These are phyloP conservation scores for Sesia apiformis DNA, from an alignment of 2,888 invertebrate species.

Conservation along the genomic window DNA sequence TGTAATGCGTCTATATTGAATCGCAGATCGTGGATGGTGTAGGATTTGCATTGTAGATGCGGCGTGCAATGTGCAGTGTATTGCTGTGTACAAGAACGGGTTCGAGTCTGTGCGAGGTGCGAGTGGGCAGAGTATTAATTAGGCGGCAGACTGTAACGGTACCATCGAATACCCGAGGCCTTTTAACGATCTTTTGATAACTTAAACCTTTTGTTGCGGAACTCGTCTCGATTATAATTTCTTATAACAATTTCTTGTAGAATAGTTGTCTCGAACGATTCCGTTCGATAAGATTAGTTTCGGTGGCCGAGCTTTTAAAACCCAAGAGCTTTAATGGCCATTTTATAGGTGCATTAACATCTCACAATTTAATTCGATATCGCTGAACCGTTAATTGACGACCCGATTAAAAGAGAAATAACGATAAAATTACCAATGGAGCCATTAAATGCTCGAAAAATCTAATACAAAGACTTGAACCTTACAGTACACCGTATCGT, in stretches of 20 bases:
- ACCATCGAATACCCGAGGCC: slow-evolving; percentile 23
- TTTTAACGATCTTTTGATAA: slow-evolving; percentile 56
- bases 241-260: slow-evolving; percentile 19
- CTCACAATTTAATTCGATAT: background rate
- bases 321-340: background rate
- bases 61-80: slow-evolving; percentile 44
- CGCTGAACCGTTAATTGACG: background rate
- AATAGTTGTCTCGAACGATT: slow-evolving; percentile 23
- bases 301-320: slow-evolving; percentile 21
- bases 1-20: slow-evolving; percentile 46
- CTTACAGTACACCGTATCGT: too few species aligned
- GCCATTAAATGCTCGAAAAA: too few species aligned
- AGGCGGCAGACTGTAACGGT: slow-evolving; percentile 48
- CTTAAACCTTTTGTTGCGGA: slow-evolving; percentile 31
- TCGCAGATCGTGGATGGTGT: slow-evolving; percentile 50
- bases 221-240: slow-evolving; percentile 39
- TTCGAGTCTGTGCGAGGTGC: slow-evolving; percentile 32
- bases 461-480: too few species aligned
- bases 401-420: too few species aligned
- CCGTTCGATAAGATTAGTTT: slow-evolving; percentile 27
- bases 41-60: slow-evolving; percentile 67
- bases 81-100: slow-evolving; percentile 35
- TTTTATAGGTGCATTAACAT: background rate
- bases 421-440: too few species aligned
- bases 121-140: slow-evolving; percentile 65